Conservation (phyloP, 1,140 invertebrate genomes). For the Eupristina koningsbergeri region DNA sequence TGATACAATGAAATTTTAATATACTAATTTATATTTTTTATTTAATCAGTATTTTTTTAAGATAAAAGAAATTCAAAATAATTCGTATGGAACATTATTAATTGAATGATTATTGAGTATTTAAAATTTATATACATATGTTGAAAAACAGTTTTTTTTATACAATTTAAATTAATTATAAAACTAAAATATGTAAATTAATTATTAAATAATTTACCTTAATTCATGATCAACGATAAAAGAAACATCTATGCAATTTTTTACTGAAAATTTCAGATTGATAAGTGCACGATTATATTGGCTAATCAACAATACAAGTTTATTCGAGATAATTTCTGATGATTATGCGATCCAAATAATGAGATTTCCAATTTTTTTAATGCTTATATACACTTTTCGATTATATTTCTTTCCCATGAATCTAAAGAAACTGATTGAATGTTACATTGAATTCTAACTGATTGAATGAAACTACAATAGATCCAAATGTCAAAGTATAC, state of each 20-base stretch:
- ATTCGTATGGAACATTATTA: not conserved
- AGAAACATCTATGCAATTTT: not conserved
- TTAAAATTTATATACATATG: too few relatives aligned
- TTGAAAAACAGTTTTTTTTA: too few relatives aligned
- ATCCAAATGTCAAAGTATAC: conserved; percentile 26
- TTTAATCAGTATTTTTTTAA: too few relatives aligned
- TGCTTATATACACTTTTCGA: conserved; percentile 26
- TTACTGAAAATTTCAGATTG: conserved; percentile 3
- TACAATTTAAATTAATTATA: too few relatives aligned
- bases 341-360: conserved; percentile 20
- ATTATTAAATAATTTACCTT: not conserved
- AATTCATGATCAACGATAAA: not conserved
- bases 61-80: too few relatives aligned
- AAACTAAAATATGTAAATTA: not conserved
- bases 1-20: too few relatives aligned
- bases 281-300: not conserved
- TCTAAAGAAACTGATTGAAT: not conserved
- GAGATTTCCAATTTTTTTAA: conserved; percentile 33
- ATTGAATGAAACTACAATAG: not conserved
- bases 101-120: not conserved
- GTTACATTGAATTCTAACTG: not conserved
- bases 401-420: not conserved
- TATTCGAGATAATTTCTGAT: conserved; percentile 1
- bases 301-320: not conserved
- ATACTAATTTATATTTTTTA: too few relatives aligned